Evolutionary conservation across 1,140 invertebrate species (phyloP), one percentile per base, ranked within the genome.

Genomic region (Elysia chlorotica): DNA sequence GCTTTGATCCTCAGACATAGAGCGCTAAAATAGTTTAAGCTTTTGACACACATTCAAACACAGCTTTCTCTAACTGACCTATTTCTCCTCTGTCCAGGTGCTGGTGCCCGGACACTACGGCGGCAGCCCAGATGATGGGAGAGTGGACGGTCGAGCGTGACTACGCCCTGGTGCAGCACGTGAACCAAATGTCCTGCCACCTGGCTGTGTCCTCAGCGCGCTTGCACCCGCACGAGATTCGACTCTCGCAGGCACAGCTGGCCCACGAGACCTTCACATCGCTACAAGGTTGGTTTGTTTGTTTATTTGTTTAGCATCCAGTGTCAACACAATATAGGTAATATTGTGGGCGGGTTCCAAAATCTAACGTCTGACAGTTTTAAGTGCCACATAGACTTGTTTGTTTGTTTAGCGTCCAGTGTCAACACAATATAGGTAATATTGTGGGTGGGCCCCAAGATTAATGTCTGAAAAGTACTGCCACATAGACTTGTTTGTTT

Each of bases 211-310:
- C 84, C 0, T 83, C 86, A 19, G 76, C 85, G 2, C 66, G 83
- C 2, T 74, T 87, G 19, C 86, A 87, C 74, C 85, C 86, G 23
- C 86, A 87, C 75, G 86, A 87, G 72, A 75, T 87, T 3, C 77
- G 77, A 37, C 59, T 87, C 28, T 77, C 81, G 38, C 78, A 82
- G 33, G 69, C 78, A 33, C 79, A 85, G 28, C 74, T 86, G 5
- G 74, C 79, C 17, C 83, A 75, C 75, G 80, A 81, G 57, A 74
- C 74, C 25, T 85, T 81, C 71, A 31, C 74, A 21, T 81, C 77
- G 71, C 76, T 87, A 35, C 85, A 86, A 82, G 84, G 86, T 87
- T n/a, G n/a, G n/a, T n/a, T n/a, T n/a, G n/a, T n/a, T n/a, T n/a
- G n/a, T n/a, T n/a, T n/a, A n/a, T n/a, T n/a, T n/a, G n/a, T n/a